Base-by-base conservation (phyloP, 2,113 vertebrate species). In the Rhinopomastus cyanomelas region DNA sequence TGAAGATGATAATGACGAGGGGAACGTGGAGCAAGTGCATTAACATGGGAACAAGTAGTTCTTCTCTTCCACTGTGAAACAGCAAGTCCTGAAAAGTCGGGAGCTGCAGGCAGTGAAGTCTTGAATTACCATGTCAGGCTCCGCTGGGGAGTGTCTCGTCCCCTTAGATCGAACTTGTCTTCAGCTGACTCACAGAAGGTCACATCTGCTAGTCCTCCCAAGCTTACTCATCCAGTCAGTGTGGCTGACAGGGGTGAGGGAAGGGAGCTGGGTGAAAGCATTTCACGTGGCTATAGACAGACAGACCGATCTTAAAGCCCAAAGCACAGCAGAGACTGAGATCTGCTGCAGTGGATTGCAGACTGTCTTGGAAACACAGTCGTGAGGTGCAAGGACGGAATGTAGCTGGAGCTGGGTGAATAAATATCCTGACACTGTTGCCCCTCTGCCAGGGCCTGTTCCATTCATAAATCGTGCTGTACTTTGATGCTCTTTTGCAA, bases 381-480 rank as follows among this genome's bases (percentile, higher is more conserved):
- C 8, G 0, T 17, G 12, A 88, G 46, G 52, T 16, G 10, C 1
- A 3, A 92, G 66, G 64, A 60, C 64, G 62, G 42, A 82, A 57
- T 1, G 9, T 30, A 82, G 64, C 62, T 89, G 68, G 64, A 92
- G 73, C 71, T 90, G 73, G n/a, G 37, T 62, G 52, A 65, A 20
- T 42, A 29, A 89, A 39, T 37, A 88, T 46, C 55, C 59, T 75
- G 61, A 66, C 0, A 2, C 11, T 37, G 39, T 56, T 59, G 71
- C 80, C 59, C 64, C 71, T 62, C 60, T 77, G 60, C 26, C 62
- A 73, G 81, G 2, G 1, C 37, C 81, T 68, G 65, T 88, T 85
- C 65, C 92, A 78, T 93, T 93, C 91, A 73, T 85, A 91, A 93
- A 81, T 77, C 78, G 30, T 72, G 81, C 60, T 59, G 88, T 78